A percentile compares a stretch with the other conserved stretches of the same genome.
phyloP scores from a whole-genome alignment of 2,797 vertebrate genomes.

The Microctenopoma lineatum region DNA sequence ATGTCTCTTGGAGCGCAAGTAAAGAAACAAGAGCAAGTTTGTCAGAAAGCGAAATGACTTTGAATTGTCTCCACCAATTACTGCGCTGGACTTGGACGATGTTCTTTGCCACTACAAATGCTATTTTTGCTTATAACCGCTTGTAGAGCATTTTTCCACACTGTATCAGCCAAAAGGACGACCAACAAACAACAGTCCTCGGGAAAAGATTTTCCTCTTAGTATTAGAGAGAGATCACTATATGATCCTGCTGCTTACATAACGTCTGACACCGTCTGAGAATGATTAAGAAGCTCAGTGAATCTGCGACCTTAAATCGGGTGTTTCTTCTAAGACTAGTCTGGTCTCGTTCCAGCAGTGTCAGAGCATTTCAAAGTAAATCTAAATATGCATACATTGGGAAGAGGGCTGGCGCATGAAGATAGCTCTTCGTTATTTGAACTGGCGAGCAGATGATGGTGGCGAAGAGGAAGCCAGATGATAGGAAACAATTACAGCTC shows the following conservation, averaged over 20 bases:
- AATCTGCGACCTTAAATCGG: slow-evolving; percentile 19
- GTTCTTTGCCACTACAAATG: slow-evolving; percentile 50
- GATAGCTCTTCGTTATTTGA: slow-evolving; percentile 13
- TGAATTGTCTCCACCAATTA: slow-evolving; percentile 60
- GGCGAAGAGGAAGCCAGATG: slow-evolving; percentile 3
- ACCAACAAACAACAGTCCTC: slow-evolving; percentile 49
- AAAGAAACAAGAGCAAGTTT: slow-evolving; percentile 54
- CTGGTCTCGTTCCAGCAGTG: slow-evolving; percentile 29
- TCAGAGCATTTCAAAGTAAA: slow-evolving; percentile 25
- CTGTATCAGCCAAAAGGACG: slow-evolving; percentile 43
- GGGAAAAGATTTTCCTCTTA: slow-evolving; percentile 16
- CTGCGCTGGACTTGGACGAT: slow-evolving; percentile 27
- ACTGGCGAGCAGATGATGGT: slow-evolving; percentile 42
- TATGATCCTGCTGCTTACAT: slow-evolving; percentile 9
- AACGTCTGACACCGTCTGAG: slow-evolving; percentile 48
- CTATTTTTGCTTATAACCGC: slow-evolving; percentile 35
- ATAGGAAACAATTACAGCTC: slow-evolving; percentile 36
- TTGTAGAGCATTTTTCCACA: slow-evolving; percentile 43
- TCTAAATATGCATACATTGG: slow-evolving; percentile 23
- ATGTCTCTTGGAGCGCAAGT: slow-evolving; percentile 60
- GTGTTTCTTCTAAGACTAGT: slow-evolving; percentile 42
- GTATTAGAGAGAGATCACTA: slow-evolving; percentile 15
- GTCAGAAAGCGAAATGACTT: slow-evolving; percentile 54
- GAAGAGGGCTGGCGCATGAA: background rate
- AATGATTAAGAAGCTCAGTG: slow-evolving; percentile 43